A percentile compares a stretch with the other conserved stretches of the same genome.
Conservation (phyloP, 2,888 invertebrate genomes). For the Caradrina clavipalpis region DNA sequence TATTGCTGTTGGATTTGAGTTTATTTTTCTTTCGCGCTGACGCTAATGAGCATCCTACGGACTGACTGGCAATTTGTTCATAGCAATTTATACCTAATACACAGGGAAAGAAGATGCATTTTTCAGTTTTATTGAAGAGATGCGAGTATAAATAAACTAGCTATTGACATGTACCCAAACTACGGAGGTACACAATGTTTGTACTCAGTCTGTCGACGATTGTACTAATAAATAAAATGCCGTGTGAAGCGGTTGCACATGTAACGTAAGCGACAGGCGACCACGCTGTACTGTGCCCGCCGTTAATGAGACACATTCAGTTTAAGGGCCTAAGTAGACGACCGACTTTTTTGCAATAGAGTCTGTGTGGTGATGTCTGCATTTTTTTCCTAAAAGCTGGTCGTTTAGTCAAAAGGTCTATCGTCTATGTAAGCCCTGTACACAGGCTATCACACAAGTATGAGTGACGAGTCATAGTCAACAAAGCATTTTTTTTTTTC, state of each 20-base stretch:
- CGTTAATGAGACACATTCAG: slow-evolving; percentile 7
- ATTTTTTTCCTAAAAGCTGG: too few species aligned
- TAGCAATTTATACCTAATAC: neutral
- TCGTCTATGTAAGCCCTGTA: neutral
- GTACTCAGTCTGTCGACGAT: slow-evolving; percentile 80
- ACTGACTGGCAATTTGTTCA: too few species aligned
- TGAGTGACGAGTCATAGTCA: neutral
- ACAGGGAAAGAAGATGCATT: neutral
- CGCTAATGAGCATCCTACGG: too few species aligned
- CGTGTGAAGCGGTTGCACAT: slow-evolving; percentile 44
- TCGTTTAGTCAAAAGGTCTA: too few species aligned
- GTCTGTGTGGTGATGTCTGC: too few species aligned
- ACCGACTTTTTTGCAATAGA: too few species aligned
- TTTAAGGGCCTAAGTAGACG: neutral
- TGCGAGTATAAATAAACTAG: too few species aligned
- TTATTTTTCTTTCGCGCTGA: too few species aligned
- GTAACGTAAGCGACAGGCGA: slow-evolving; percentile 33
- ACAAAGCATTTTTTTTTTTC: neutral
- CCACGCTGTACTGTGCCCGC: neutral
- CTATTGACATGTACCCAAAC: slow-evolving; percentile 51
- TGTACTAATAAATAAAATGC: slow-evolving; percentile 68
- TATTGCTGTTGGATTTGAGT: too few species aligned
- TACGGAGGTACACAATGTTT: slow-evolving; percentile 71
- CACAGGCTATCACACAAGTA: neutral
- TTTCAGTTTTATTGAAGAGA: neutral